Evolutionary conservation across 2,113 vertebrate genomes (phyloP), one percentile per base, ranked within the genome.

Genomic region (Megaceryle maxima): DNA sequence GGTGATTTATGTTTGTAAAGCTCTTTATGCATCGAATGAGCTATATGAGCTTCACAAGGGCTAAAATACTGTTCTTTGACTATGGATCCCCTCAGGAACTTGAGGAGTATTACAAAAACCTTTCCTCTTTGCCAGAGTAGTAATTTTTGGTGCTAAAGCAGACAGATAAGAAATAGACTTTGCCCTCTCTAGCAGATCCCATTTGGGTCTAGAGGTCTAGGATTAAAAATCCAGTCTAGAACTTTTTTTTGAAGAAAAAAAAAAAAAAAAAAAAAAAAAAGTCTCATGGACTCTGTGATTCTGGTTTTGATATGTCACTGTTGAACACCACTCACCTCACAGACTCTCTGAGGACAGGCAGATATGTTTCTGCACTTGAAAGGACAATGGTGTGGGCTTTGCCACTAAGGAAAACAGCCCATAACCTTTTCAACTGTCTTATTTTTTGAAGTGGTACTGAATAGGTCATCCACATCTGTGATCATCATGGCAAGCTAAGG

Each of bases 1-100:
- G 14, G 9, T 89, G 41, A 88, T 5, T 78, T 87, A 60, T n/a
- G 6, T 10, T 51, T 82, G 33, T 56, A 84, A 92, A 91, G 13
- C 20, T 82, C 67, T 92, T 74, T 63, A 59, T 31, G 79, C 48
- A 70, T 84, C 24, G 91, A 60, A 85, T 69, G 22, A 84, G 16
- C 41, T 88, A 5, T 10, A 56, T 43, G 60, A 84, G 74, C n/a
- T 87, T 94, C 67, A 46, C 63, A 66, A 90, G 53, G 70, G 53
- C 75, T 95, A 66, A 76, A 70, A 70, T 44, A 92, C 92, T 82
- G 79, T 83, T 88, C 50, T 87, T 79, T 92, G 46, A 60, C 48
- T 35, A 60, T 68, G 44, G 84, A 68, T 89, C 9, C 50, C 75
- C 37, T 77, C 68, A 87, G 81, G 41, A 91, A 57, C 55, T 51